Percentiles rank a stretch among this genome's conserved stretches.
Conservation (phyloP, 1,140 invertebrate species). For the Lysiphlebus fabarum region DNA sequence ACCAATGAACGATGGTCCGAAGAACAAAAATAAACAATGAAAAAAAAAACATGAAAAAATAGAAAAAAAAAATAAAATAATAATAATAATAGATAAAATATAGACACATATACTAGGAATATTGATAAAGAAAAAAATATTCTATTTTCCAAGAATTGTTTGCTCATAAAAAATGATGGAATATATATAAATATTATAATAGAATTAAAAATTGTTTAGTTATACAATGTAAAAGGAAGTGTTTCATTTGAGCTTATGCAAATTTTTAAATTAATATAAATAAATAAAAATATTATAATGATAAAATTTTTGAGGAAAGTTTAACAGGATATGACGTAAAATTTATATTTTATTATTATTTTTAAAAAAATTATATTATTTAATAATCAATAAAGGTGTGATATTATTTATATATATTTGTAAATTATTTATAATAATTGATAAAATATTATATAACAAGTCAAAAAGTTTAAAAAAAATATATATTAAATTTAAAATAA, state of each 20-base stretch:
- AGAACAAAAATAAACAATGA: constrained; percentile 9
- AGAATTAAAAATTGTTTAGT: not conserved
- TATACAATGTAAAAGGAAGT: not conserved
- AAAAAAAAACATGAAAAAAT: not conserved
- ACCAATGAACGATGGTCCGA: not conserved
- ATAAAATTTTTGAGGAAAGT: no score
- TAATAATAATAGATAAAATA: no score
- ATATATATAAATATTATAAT: not conserved
- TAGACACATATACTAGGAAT: not conserved
- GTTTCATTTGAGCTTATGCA: constrained; percentile 20
- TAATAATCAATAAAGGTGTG: no score
- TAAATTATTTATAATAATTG: no score
- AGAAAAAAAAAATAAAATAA: no score
- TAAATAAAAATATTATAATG: no score
- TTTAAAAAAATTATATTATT: no score
- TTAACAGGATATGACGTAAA: constrained; percentile 31
- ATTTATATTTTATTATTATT: no score
- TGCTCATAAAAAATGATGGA: not conserved
- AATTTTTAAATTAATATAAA: constrained; percentile 6
- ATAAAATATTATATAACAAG: no score
- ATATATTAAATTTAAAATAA: no score
- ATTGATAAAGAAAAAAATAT: constrained; percentile 1
- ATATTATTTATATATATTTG: no score
- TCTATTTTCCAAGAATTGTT: not conserved
- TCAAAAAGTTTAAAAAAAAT: no score